phyloP scores from a whole-genome alignment of 2,113 vertebrate genomes.

The Chlorodrepanis virens region DNA sequence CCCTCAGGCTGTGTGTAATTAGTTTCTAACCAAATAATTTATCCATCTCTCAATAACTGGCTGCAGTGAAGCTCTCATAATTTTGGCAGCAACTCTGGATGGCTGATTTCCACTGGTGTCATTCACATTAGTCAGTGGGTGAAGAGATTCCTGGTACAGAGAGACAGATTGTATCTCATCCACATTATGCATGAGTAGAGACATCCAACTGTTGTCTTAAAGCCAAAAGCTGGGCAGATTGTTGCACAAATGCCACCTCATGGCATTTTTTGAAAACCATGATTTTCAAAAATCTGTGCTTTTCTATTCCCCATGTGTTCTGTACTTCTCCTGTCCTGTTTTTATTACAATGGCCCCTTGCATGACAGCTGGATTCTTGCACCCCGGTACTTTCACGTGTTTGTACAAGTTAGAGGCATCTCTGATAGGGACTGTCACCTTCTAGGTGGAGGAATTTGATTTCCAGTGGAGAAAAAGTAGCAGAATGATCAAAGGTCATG shows the following conservation, averaged over 20 bases:
- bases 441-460: background rate
- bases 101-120: conserved; percentile 50
- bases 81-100: conserved; percentile 27
- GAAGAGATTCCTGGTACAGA: background rate
- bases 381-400: background rate
- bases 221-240: background rate
- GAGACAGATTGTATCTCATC: conserved; percentile 39
- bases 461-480: background rate
- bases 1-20: conserved; percentile 33
- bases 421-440: background rate
- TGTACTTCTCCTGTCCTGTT: background rate
- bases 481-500: background rate
- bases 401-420: background rate
- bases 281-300: background rate
- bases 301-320: background rate
- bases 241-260: background rate
- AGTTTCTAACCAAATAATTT: conserved; percentile 53
- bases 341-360: background rate
- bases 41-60: conserved; percentile 47
- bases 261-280: background rate
- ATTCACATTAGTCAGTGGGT: conserved; percentile 34
- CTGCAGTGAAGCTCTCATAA: conserved; percentile 24
- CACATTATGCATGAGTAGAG: background rate
- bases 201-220: background rate
- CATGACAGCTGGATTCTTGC: background rate